phyloP scores from a whole-genome alignment of 2,113 vertebrate genomes.

The Chlorodrepanis virens region DNA sequence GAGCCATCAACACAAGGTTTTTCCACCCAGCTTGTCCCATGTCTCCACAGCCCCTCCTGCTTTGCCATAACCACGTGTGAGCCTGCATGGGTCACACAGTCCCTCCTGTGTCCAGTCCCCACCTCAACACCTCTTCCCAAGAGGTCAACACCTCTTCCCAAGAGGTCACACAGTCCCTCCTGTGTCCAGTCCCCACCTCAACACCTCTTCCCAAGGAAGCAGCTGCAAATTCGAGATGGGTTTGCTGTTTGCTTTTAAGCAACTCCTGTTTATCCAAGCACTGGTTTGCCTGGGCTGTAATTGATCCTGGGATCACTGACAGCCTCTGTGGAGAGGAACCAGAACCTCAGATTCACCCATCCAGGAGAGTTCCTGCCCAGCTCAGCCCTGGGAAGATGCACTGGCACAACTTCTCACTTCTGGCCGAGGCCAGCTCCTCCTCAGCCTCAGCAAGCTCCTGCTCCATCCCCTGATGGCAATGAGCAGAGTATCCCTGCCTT shows the following conservation, averaged over 20 bases:
- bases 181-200: neutral
- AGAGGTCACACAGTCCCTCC: neutral
- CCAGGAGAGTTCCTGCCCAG: neutral
- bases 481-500: neutral
- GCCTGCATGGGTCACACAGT: neutral
- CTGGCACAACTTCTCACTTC: neutral
- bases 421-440: neutral
- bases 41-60: neutral
- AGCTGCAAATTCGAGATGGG: neutral
- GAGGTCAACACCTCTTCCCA: too few relatives aligned
- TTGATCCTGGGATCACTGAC: neutral
- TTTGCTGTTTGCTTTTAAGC: neutral
- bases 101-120: neutral
- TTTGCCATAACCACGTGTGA: fast-evolving
- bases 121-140: neutral
- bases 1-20: neutral
- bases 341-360: neutral
- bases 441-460: neutral
- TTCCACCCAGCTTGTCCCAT: neutral
- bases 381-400: neutral
- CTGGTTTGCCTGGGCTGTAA: neutral
- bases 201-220: neutral
- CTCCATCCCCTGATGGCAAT: neutral
- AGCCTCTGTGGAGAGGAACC: neutral
- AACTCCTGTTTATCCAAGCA: neutral